Conservation (phyloP, 2,888 invertebrate species). For the Eilema griseolum region DNA sequence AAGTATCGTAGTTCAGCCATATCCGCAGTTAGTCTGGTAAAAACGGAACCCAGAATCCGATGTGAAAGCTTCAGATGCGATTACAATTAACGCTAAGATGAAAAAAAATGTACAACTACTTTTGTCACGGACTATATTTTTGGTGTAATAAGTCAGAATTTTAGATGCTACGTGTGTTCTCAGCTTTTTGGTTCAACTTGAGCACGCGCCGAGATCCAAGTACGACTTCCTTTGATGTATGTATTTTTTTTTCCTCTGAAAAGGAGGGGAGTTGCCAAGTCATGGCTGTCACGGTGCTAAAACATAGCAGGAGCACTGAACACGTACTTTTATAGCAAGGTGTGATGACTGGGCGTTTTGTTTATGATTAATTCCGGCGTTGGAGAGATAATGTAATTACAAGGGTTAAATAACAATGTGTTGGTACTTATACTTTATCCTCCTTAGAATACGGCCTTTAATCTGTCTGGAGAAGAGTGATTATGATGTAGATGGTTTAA, state of each 20-base stretch:
- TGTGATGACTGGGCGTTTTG: conserved; percentile 4
- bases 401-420: not conserved
- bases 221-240: conserved; percentile 44
- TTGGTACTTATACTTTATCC: not conserved
- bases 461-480: not conserved
- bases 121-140: not conserved
- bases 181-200: conserved; percentile 44
- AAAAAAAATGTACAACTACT: not conserved
- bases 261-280: conserved; percentile 23
- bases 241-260: conserved; percentile 30
- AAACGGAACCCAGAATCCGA: too few relatives aligned
- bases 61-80: too few relatives aligned
- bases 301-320: conserved; percentile 14
- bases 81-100: too few relatives aligned
- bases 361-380: not conserved
- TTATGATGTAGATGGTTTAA: conserved; percentile 1
- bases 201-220: conserved; percentile 38
- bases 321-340: conserved; percentile 8
- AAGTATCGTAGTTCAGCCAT: too few relatives aligned
- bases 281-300: conserved; percentile 13
- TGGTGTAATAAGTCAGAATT: not conserved
- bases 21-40: too few relatives aligned
- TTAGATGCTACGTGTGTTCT: conserved; percentile 12
- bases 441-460: not conserved
- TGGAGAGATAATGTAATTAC: conserved; percentile 8